Conservation (phyloP, 1,140 invertebrate genomes). For the Pseudoatta argentina region DNA sequence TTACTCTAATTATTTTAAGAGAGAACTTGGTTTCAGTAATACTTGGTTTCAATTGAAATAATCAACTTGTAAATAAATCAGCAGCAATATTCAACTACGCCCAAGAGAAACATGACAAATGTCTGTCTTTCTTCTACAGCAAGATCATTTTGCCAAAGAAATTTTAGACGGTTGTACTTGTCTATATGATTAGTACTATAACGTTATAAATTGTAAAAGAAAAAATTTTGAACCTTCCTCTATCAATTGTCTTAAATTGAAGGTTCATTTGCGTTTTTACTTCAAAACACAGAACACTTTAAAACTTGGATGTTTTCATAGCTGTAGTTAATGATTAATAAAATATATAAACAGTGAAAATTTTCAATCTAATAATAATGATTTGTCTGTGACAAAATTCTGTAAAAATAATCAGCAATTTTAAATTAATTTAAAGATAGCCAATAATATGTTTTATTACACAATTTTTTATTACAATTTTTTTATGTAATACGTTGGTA, state of each 20-base stretch:
- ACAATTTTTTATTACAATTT: too few relatives aligned
- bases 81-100: not conserved
- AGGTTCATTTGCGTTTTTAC: too few relatives aligned
- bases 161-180: too few relatives aligned
- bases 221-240: too few relatives aligned
- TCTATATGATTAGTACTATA: too few relatives aligned
- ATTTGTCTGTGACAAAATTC: not conserved
- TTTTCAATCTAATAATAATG: not conserved
- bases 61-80: constrained; percentile 1
- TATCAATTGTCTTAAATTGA: too few relatives aligned
- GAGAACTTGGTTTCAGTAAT: not conserved
- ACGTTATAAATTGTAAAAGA: too few relatives aligned
- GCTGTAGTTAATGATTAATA: too few relatives aligned
- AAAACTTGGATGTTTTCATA: too few relatives aligned
- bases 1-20: not conserved
- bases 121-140: not conserved
- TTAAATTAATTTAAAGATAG: constrained; percentile 10
- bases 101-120: not conserved
- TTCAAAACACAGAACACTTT: too few relatives aligned
- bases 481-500: not conserved
- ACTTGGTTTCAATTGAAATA: not conserved
- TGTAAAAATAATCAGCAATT: not conserved
- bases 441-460: not conserved
- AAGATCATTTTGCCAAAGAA: too few relatives aligned
- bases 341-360: too few relatives aligned